These are phyloP conservation scores for Drosophila saltans DNA, from an alignment of 1,140 invertebrate genomes.

Conservation along the genomic window DNA sequence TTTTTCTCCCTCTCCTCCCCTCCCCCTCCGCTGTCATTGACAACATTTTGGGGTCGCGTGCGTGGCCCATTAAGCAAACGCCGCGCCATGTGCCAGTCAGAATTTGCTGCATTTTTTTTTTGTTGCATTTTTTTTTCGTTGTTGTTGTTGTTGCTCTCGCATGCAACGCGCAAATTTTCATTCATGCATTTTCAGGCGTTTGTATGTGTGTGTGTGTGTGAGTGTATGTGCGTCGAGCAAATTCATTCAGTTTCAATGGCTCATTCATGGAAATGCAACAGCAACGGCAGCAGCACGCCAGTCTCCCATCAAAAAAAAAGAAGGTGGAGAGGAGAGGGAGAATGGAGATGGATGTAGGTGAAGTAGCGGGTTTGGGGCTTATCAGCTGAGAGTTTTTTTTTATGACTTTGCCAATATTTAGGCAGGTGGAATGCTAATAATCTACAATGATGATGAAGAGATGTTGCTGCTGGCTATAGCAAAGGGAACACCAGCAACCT, in stretches of 20 bases:
- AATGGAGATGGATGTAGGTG: neutral
- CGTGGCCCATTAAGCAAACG: conserved; percentile 75
- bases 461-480: no score
- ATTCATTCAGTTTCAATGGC: conserved; percentile 71
- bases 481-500: no score
- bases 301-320: neutral
- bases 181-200: conserved; percentile 58
- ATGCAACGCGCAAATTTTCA: conserved; percentile 67
- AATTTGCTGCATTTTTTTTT: conserved; percentile 34
- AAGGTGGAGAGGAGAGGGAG: neutral
- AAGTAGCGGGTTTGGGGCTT: neutral
- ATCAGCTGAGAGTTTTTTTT: conserved; percentile 2
- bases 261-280: conserved; percentile 61
- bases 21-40: conserved; percentile 22
- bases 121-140: conserved; percentile 21
- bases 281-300: neutral
- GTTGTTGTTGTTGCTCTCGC: conserved; percentile 25
- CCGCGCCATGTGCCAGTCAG: conserved; percentile 56
- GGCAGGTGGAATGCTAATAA: conserved; percentile 23
- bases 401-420: neutral
- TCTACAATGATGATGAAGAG: no score
- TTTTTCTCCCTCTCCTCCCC: no score
- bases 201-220: conserved; percentile 16
- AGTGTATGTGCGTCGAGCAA: conserved; percentile 54
- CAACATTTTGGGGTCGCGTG: conserved; percentile 58